Evolutionary conservation across 2,113 vertebrate species (phyloP), one percentile per base, ranked within the genome.

Genomic region (Petaurus breviceps): DNA sequence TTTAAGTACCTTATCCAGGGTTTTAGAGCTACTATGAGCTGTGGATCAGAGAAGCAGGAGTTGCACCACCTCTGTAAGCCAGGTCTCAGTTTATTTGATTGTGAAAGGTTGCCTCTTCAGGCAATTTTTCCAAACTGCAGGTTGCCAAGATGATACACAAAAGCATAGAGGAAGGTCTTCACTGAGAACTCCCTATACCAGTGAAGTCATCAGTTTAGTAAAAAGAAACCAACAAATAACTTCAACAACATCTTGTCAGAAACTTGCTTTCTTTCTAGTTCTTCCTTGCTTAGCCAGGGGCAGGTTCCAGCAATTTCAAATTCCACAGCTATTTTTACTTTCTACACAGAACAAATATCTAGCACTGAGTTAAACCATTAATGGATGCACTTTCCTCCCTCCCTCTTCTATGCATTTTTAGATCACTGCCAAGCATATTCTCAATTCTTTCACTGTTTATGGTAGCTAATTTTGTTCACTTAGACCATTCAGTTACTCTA

Each of bases 341-440:
- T n/a, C 19, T 91, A 93, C 12, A 52, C 22, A 90, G 95, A 94
- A 89, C 1, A 93, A 94, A 94, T 89, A 89, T 28, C 14, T 46
- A 43, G 10, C 8, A 92, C 8, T 6, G 31, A 90, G 3, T 90
- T 96, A 90, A 92, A 91, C 0, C 94, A 90, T 24, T 68, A n/a
- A 93, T 93, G 14, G 8, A 43, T 90, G 10, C 19, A 51, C 2
- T 46, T 55, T 51, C 12, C 8, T 46, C 19, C 92, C 43, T 55
- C 54, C 24, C 19, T 37, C 31, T 23, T 89, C 50, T 43, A 22
- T 51, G 11, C 54, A 46, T 31, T 6, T 92, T 93, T 89, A 94
- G 51, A 51, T 51, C 51, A 84, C 28, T 51, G 37, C 10, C 51
- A 84, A 95, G 43, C 3, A 24, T 93, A 90, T 92, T 43, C 68